Base-by-base conservation (phyloP, 2,888 invertebrate genomes). In the Drosophila affinis region DNA sequence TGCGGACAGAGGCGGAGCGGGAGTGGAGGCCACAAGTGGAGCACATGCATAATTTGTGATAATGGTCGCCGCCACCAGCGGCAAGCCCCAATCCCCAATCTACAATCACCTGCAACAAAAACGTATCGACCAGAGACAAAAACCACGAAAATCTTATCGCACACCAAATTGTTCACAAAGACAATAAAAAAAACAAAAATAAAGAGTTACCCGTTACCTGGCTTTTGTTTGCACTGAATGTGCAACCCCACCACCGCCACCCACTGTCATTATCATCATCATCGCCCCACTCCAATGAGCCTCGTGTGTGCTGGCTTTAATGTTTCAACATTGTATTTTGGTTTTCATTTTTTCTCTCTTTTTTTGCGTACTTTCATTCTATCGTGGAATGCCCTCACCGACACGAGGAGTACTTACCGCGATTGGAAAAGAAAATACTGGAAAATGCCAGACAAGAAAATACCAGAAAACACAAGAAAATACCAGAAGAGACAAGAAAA, bases 271-370 rank as follows among this genome's bases (percentile, higher is more conserved):
- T 9, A 27, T 9, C 27, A 27, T 27, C 27, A 39, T 39, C 39
- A n/a, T 14, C 3, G 39, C 27, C 52, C 64, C 65, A 53, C 65
- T 49, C 48, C 65, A 67, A 68, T 67, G 65, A 67, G 65, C 68
- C 65, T 49, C 65, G 51, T 67, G 65, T 67, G 65, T 67, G 39
- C 39, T 67, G 65, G 65, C 65, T 67, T 67, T 68, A 67, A 68
- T 67, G 68, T 68, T 67, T 68, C 65, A 56, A 67, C 65, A 67
- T 39, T 39, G 39, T 46, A 27, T 62, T 57, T 57, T 59, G 49
- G 18, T 51, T 46, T 59, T 51, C 47, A 46, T 29, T 39, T 46
- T 34, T 14, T 14, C 14, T 3, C 0, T 18, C 2, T 1, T 18
- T 18, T 1, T 18, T 18, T 18, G 34, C 34, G 12, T 34, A 12